Conservation (phyloP, 1,140 invertebrate genomes). For the Ooceraea biroi region DNA sequence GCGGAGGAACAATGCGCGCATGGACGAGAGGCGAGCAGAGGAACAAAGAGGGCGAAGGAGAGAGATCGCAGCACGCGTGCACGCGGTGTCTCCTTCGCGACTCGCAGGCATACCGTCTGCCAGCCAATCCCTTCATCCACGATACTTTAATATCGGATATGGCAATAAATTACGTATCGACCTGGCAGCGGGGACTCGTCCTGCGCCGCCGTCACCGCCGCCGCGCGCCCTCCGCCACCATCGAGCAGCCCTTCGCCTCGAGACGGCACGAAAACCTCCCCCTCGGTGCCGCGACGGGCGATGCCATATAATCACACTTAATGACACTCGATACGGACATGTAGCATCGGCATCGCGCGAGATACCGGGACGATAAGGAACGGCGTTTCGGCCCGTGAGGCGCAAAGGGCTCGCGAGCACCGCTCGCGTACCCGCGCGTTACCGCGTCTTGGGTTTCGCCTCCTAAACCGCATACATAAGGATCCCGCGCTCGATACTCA, state of each 20-base stretch:
- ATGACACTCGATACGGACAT: slow-evolving; percentile 81
- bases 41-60: neutral
- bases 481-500: slow-evolving; percentile 22
- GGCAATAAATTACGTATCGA: slow-evolving; percentile 81
- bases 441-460: slow-evolving; percentile 50
- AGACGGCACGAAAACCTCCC: slow-evolving; percentile 70
- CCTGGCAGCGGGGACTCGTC: slow-evolving; percentile 73
- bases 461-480: slow-evolving; percentile 51
- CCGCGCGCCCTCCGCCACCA: slow-evolving; percentile 56
- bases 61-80: slow-evolving; percentile 38
- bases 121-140: slow-evolving; percentile 64
- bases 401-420: slow-evolving; percentile 27
- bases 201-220: slow-evolving; percentile 59
- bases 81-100: slow-evolving; percentile 29
- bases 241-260: slow-evolving; percentile 68
- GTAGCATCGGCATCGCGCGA: slow-evolving; percentile 79
- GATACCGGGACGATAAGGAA: slow-evolving; percentile 78
- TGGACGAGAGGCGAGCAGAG: slow-evolving; percentile 21
- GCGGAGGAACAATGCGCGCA: neutral
- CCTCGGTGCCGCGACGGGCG: slow-evolving; percentile 64
- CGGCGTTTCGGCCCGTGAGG: slow-evolving; percentile 71
- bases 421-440: slow-evolving; percentile 65
- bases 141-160: slow-evolving; percentile 80
- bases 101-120: slow-evolving; percentile 52
- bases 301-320: slow-evolving; percentile 83